Evolutionary conservation across 2,113 vertebrate genomes (phyloP), one percentile per base, ranked within the genome.

Genomic region (Mesocricetus auratus): DNA sequence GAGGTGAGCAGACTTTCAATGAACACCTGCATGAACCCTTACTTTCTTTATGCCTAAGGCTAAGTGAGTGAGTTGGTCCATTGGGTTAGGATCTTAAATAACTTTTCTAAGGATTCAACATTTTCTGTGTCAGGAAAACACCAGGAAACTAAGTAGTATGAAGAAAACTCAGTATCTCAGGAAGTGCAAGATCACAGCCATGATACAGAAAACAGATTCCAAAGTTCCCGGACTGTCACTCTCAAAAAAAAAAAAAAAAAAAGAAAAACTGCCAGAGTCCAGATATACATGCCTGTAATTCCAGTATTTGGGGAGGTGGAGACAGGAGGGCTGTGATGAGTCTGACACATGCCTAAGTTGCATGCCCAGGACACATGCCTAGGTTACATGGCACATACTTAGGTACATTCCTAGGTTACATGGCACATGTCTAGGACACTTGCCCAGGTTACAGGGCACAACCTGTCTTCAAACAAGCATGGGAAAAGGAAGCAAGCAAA

Each of bases 101-200:
- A 11, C 36, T 79, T 95, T 94, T 86, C 96, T 82, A 42, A 94
- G n/a, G 33, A 90, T 17, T 69, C 71, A 94, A 93, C 62, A 7
- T 69, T 97, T 93, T 87, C 10, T 58, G 39, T 50, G 56, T 88
- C n/a, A 15, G 39, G 10, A 93, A 96, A 81, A 47, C 31, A 86
- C 5, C 33, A 82, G 47, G 29, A 94, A n/a, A 81, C n/a, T 87
- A 62, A 82, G 16, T 9, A 86, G 29, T 45, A 53, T 15, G 36
- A 79, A 88, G 36, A 77, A 6, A 56, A 11, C 19, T 36, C 60
- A 21, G 1, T 58, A 69, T 73, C 26, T 77, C 15, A 26, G n/a
- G 36, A 60, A 92, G 33, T n/a, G 0, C 16, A 74, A 81, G 21
- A n/a, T 53, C 24, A 86, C 10, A 42, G 53, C 31, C 29, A 58